These are phyloP conservation scores for Rissa tridactyla DNA, from an alignment of 2,113 vertebrate species.

Conservation along the genomic window DNA sequence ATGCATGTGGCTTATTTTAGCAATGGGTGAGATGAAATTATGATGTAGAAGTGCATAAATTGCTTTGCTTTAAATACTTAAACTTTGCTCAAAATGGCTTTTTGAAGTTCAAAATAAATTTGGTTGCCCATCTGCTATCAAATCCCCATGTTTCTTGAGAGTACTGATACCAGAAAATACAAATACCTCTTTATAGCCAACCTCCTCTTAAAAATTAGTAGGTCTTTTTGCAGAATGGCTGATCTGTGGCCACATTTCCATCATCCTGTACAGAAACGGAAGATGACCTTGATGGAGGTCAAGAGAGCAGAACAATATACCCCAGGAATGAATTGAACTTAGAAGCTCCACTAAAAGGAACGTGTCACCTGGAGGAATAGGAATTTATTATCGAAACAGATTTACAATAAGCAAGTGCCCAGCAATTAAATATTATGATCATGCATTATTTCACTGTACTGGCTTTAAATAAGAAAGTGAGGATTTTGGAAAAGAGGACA, in stretches of 20 bases:
- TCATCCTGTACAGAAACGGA: background rate
- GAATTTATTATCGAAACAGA: background rate
- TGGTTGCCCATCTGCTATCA: conserved; percentile 20
- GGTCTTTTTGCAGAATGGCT: background rate
- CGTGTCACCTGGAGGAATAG: background rate
- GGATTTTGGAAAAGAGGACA: background rate
- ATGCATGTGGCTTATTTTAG: background rate
- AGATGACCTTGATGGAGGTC: background rate
- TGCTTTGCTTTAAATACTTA: background rate
- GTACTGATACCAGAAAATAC: background rate
- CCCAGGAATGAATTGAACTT: background rate
- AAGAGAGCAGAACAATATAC: background rate
- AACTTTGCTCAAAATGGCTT: background rate
- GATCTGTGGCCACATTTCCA: background rate
- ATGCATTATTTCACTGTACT: background rate
- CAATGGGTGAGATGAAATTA: background rate
- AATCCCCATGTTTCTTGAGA: background rate
- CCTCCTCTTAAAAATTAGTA: background rate
- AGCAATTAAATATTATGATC: background rate
- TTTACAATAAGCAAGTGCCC: background rate
- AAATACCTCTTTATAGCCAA: background rate
- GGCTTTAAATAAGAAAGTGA: background rate
- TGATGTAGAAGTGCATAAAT: background rate
- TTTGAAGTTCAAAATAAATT: background rate
- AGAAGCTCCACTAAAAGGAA: background rate